Conservation (phyloP, 2,888 invertebrate species). For the Acrobasis suavella region DNA sequence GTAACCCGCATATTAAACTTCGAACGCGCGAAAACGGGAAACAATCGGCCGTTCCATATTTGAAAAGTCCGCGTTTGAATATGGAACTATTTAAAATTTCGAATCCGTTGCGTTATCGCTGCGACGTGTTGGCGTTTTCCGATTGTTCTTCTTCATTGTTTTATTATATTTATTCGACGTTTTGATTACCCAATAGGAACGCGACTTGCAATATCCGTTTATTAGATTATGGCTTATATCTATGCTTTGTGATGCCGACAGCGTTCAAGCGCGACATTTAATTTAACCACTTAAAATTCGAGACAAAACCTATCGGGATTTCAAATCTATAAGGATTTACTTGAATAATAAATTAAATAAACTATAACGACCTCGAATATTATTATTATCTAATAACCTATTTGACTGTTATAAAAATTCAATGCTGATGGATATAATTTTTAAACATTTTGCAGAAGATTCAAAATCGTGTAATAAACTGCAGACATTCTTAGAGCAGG, state of each 20-base stretch:
- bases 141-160: slow-evolving; percentile 65
- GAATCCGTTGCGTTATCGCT: slow-evolving; percentile 81
- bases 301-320: background rate
- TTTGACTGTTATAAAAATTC: too few relatives aligned
- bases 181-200: slow-evolving; percentile 42
- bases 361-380: background rate
- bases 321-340: background rate
- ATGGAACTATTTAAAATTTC: slow-evolving; percentile 82
- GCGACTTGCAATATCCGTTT: slow-evolving; percentile 50
- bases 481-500: slow-evolving; percentile 4
- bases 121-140: slow-evolving; percentile 76
- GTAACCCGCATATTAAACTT: slow-evolving; percentile 79
- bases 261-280: background rate
- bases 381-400: too few relatives aligned
- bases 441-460: background rate
- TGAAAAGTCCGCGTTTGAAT: slow-evolving; percentile 72
- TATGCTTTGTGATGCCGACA: slow-evolving; percentile 21
- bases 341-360: background rate
- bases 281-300: background rate
- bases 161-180: slow-evolving; percentile 37
- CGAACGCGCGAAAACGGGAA: slow-evolving; percentile 78
- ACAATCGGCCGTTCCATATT: slow-evolving; percentile 78
- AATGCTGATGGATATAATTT: too few relatives aligned
- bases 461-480: background rate
- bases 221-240: slow-evolving; percentile 33